phyloP scores from a whole-genome alignment of 2,113 vertebrate genomes.

The Entelurus aequoreus region DNA sequence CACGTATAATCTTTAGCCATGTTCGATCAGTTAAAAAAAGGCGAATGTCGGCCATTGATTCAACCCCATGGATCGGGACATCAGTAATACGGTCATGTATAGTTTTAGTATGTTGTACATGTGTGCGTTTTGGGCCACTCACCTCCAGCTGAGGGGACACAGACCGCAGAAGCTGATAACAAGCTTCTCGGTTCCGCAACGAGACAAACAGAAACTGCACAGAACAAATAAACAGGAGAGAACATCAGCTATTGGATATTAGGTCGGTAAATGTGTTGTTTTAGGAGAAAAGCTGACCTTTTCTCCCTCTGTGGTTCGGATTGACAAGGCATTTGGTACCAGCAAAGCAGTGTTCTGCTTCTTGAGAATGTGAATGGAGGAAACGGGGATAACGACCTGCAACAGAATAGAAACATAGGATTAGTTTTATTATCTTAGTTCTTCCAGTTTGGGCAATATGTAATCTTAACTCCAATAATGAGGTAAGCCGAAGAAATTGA shows the following conservation, averaged over 20 bases:
- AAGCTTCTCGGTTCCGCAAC: constrained; percentile 74
- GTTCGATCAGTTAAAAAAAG: too few relatives aligned
- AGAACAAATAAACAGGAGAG: not conserved
- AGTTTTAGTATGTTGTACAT: not conserved
- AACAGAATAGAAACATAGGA: not conserved
- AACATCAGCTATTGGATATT: not conserved
- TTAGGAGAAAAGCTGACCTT: constrained; percentile 67
- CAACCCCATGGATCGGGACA: too few relatives aligned
- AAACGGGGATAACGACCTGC: constrained; percentile 74
- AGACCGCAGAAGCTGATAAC: constrained; percentile 74
- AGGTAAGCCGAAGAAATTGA: not conserved
- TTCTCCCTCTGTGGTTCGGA: constrained; percentile 75
- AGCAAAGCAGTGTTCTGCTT: constrained; percentile 83
- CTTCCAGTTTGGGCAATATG: too few relatives aligned
- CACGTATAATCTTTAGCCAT: too few relatives aligned
- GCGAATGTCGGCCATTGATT: too few relatives aligned
- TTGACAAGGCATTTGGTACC: constrained; percentile 81
- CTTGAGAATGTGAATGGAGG: constrained; percentile 71
- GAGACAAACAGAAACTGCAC: constrained; percentile 79
- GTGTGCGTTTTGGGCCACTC: not conserved
- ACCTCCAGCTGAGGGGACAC: constrained; percentile 77
- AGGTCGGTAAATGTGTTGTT: too few relatives aligned
- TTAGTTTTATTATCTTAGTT: not conserved
- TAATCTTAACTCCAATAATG: not conserved
- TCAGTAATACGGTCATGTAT: not conserved